Evolutionary conservation across 2,797 vertebrate species (phyloP).

Genomic region (Acanthornis magna): DNA sequence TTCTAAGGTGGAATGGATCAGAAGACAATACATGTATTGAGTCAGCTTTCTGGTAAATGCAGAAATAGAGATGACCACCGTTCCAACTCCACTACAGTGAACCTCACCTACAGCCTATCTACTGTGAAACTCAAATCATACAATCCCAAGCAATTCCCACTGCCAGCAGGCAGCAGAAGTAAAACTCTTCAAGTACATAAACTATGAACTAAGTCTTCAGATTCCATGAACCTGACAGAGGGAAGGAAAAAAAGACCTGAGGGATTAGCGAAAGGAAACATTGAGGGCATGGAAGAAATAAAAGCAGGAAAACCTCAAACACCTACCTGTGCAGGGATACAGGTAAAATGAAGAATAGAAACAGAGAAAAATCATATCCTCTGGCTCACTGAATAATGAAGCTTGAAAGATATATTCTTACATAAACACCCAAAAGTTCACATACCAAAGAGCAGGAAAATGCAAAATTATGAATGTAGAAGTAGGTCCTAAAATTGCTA

Average conservation of each 20-base stretch:
- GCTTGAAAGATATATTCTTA: background rate
- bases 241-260: background rate
- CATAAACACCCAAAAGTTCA: background rate
- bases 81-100: background rate
- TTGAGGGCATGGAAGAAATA: background rate
- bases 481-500: background rate
- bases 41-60: background rate
- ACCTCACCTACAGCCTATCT: background rate
- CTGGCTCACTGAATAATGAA: background rate
- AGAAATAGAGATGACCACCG: background rate
- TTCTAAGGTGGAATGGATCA: background rate
- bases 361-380: background rate
- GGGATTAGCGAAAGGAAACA: background rate
- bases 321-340: background rate
- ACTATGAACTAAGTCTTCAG: constrained; percentile 11
- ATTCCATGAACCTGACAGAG: constrained; percentile 16
- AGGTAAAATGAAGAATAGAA: background rate
- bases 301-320: background rate
- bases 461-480: background rate
- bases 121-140: constrained; percentile 44
- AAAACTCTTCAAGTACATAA: constrained; percentile 23
- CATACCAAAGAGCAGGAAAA: background rate
- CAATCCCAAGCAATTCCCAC: constrained; percentile 53
- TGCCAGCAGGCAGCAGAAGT: constrained; percentile 53
- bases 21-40: background rate